Percentiles rank a stretch among this genome's conserved stretches.
Conservation (phyloP, 2,888 invertebrate genomes). For the Belgica antarctica region DNA sequence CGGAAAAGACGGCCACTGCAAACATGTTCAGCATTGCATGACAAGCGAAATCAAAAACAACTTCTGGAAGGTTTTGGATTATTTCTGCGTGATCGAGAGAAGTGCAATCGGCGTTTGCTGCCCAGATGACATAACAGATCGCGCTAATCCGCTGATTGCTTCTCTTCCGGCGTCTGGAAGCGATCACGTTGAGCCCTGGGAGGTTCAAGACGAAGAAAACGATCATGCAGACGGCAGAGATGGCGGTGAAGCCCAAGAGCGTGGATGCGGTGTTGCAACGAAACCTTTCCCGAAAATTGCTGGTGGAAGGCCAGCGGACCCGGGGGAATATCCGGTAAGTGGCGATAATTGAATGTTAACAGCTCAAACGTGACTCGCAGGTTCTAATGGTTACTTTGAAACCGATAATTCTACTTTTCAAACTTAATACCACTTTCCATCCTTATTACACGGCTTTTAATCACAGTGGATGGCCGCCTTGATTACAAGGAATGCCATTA, state of each 20-base stretch:
- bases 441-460: no score
- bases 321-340: slow-evolving; percentile 49
- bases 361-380: no score
- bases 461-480: slow-evolving; percentile 73
- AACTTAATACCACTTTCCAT: no score
- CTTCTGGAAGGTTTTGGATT: slow-evolving; percentile 63
- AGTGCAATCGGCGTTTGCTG: slow-evolving; percentile 72
- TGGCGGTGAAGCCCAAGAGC: slow-evolving; percentile 49
- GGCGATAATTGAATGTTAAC: no score
- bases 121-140: slow-evolving; percentile 58
- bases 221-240: slow-evolving; percentile 45
- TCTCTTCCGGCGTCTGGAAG: slow-evolving; percentile 58
- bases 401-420: no score
- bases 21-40: slow-evolving; percentile 61
- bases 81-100: slow-evolving; percentile 68
- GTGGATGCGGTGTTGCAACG: slow-evolving; percentile 54
- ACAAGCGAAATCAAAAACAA: slow-evolving; percentile 62
- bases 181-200: slow-evolving; percentile 45
- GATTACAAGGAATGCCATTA: slow-evolving; percentile 58
- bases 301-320: slow-evolving; percentile 64
- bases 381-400: no score
- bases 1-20: slow-evolving; percentile 66
- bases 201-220: slow-evolving; percentile 43
- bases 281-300: slow-evolving; percentile 58
- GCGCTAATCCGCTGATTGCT: slow-evolving; percentile 50